Percentiles rank a stretch among this genome's conserved stretches.
Conservation (phyloP, 2,113 vertebrate genomes). For the Phalacrocorax carbo region DNA sequence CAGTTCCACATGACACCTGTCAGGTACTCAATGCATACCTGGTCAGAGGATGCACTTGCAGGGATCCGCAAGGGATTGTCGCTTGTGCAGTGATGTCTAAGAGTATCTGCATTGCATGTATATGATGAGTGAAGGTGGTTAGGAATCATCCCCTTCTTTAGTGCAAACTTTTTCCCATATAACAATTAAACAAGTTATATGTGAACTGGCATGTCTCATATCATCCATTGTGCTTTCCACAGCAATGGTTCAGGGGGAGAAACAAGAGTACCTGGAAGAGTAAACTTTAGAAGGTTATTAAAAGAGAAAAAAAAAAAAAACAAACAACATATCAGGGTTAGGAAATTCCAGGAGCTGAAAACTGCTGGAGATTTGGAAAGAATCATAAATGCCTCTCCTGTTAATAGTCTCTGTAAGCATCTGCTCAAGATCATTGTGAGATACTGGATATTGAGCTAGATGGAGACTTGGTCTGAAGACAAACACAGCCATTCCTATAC, state of each 20-base stretch:
- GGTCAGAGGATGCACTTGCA: not conserved
- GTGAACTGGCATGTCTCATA: not conserved
- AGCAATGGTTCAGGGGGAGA: not conserved
- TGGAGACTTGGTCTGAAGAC: not conserved
- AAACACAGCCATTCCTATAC: not conserved
- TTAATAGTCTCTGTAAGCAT: not conserved
- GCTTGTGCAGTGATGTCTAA: not conserved
- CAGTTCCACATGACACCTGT: not conserved
- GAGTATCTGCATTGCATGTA: accelerated
- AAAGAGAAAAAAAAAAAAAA: not conserved
- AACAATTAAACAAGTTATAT: not conserved
- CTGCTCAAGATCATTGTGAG: not conserved
- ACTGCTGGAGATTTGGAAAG: not conserved
- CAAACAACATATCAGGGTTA: not conserved
- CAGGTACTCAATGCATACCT: not conserved
- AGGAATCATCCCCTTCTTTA: not conserved
- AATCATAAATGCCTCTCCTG: not conserved
- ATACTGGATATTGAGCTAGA: not conserved
- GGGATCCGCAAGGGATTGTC: not conserved
- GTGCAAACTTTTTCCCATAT: not conserved
- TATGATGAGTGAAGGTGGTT: not conserved
- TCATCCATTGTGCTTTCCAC: not conserved
- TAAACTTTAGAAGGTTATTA: not conserved
- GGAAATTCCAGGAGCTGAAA: not conserved
- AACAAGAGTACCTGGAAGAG: not conserved